Evolutionary conservation across 2,113 vertebrate species (phyloP).

Genomic region (Hippocampus barbouri): DNA sequence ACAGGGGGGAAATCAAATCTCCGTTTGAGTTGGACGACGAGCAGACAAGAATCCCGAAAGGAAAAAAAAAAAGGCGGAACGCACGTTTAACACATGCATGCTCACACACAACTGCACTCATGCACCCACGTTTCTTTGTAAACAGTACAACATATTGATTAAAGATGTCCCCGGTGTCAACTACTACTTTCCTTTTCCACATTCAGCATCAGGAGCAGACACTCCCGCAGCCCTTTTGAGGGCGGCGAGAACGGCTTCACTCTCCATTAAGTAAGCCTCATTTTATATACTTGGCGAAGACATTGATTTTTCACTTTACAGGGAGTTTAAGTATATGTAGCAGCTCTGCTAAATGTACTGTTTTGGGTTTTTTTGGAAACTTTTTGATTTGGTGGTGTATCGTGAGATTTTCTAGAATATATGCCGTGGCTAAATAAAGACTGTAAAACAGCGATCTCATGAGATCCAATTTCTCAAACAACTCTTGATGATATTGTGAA

Average conservation of each 20-base stretch:
- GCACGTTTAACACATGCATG: constrained; percentile 55
- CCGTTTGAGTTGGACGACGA: constrained; percentile 8
- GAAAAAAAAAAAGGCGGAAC: constrained; percentile 7
- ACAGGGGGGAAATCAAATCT: constrained; percentile 60
- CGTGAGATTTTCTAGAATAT: too few species aligned
- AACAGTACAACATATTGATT: background rate
- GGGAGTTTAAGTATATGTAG: too few species aligned
- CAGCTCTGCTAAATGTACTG: too few species aligned
- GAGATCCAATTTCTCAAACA: background rate
- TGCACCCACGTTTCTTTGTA: constrained; percentile 55
- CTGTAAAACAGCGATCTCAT: too few species aligned
- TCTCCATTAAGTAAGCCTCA: too few species aligned
- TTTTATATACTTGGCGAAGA: too few species aligned
- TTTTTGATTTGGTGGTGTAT: too few species aligned
- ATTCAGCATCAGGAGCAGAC: background rate
- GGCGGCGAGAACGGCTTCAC: too few species aligned
- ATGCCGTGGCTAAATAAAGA: too few species aligned
- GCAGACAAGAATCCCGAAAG: constrained; percentile 5
- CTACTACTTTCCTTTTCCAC: background rate
- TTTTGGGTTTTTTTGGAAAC: too few species aligned
- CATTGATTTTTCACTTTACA: too few species aligned
- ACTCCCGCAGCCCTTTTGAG: constrained; percentile 1
- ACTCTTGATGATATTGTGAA: background rate
- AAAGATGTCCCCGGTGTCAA: constrained; percentile 17
- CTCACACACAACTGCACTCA: constrained; percentile 48